Evolutionary conservation across 1,140 invertebrate species (phyloP), one percentile per base, ranked within the genome.

Genomic region (Meloidogyne hapla): DNA sequence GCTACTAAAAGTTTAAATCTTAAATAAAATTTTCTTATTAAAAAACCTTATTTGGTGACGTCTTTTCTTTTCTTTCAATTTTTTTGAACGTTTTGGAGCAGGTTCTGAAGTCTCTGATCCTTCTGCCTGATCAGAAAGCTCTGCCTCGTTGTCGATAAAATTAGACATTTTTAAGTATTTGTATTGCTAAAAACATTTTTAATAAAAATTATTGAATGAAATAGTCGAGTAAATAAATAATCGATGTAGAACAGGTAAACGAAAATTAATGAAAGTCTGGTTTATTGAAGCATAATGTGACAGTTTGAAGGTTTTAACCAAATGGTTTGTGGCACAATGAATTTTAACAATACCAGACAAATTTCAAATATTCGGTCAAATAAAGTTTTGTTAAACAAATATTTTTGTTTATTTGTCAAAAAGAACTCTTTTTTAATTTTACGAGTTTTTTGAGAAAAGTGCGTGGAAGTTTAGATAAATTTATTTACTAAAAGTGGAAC

Each of bases 111-210:
- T 64, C 28, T 69, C 74, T 6, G 79, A 72, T n/a, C 33, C 42
- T 21, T 75, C 79, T 12, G 80, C 72, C 2, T 65, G 28, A 12
- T 80, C 83, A 0, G 86, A 86, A 67, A 83, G 83, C 61, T 83
- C 82, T 1, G 86, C 84, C 70, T 87, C 82, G 45, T 81, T 45
- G 67, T 86, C 84, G 18, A 86, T 69, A 66, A 76, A 86, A 45
- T 79, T 64, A 28, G 83, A 74, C 83, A 86, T 18, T 18, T 66
- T 28, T 28, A 67, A 8, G 18, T n/a, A 25, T 18, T 33, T 66
- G 9, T 8, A 0, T 66, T 9, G 4, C 65, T 33, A 66, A 18
- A 26, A 66, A 65, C 4, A 4, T 1, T 21, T 38, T 63, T 25
- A 63, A 25, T 63, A 21, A 8, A 63, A 63, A 63, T 21, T 63